Base-by-base conservation (phyloP, 1,140 invertebrate species). In the Drosophila littoralis region DNA sequence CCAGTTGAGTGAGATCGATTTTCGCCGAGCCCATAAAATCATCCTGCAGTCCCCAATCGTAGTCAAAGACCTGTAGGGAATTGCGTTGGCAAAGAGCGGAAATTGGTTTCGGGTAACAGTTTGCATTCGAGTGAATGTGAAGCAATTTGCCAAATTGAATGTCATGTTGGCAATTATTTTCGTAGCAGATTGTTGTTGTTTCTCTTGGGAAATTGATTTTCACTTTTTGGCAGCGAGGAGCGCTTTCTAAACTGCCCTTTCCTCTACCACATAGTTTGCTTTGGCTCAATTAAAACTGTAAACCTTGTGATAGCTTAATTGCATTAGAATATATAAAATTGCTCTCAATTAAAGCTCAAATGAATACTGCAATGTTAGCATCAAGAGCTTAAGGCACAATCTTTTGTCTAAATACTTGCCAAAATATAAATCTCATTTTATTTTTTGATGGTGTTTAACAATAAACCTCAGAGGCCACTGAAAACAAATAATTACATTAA, bases 21-120 rank as follows among this genome's bases (percentile, higher is more conserved):
- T 94, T 94, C 3, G 97, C 96, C 54, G 96, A 95, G 10, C 99
- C 99, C 97, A 99, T 99, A 90, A 98, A 99, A 93, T 99, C 99
- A 93, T 99, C 99, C 93, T 97, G 96, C 51, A 98, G 94, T 33
- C 98, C 98, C 96, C 98, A 98, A 91, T 99, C 99, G 92, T 99
- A 99, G 94, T 99, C 98, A 92, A 97, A 99, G 13, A 99, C 98
- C 96, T 97, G 45, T 55, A 7, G 55, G 63, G 63, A 83, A 79
- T 71, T 68, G 17, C 57, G 40, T 33, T 28, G 48, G 42, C 55
- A 15, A 58, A 45, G 38, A 71, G 50, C 60, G 68, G 68, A 73
- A 73, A 75, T 75, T 75, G 71, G 59, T 65, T 73, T 54, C 42
- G 12, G 57, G 32, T 50, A 51, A 40, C 75, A 58, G 4, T 58